phyloP scores from a whole-genome alignment of 1,140 invertebrate genomes.

The Trichonephila clavipes region DNA sequence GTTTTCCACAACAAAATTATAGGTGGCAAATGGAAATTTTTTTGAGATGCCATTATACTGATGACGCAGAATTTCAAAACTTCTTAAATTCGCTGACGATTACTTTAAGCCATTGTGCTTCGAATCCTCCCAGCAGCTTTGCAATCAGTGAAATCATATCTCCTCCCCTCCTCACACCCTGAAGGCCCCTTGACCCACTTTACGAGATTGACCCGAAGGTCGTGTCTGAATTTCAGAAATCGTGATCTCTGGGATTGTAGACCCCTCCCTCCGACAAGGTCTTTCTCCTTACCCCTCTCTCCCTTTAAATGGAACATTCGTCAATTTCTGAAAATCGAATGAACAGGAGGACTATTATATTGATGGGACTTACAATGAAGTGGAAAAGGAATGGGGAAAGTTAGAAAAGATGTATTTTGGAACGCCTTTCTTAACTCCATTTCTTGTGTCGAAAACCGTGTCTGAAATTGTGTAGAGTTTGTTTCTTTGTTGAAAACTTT shows the following conservation, averaged over 20 bases:
- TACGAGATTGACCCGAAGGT: constrained; percentile 48
- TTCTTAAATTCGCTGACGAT: neutral
- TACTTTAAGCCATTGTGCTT: neutral
- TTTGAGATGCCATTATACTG: too few species aligned
- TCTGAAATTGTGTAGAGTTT: too few species aligned
- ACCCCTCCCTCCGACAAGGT: constrained; percentile 16
- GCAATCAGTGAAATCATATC: constrained; percentile 9
- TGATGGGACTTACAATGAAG: neutral
- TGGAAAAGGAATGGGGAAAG: too few species aligned
- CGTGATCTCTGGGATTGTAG: constrained; percentile 35
- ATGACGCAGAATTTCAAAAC: too few species aligned
- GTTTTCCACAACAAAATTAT: too few species aligned
- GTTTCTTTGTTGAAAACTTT: too few species aligned
- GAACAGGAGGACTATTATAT: neutral
- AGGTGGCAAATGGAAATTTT: too few species aligned
- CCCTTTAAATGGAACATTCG: neutral
- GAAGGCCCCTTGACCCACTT: constrained; percentile 61
- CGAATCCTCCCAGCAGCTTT: neutral
- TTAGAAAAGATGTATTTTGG: too few species aligned
- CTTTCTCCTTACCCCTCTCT: neutral
- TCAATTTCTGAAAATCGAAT: neutral
- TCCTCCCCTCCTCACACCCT: neutral
- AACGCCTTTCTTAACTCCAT: too few species aligned
- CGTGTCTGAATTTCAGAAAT: constrained; percentile 23
- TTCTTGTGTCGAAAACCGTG: too few species aligned